Conservation (phyloP, 2,888 invertebrate species). For the Apotomis turbidana region DNA sequence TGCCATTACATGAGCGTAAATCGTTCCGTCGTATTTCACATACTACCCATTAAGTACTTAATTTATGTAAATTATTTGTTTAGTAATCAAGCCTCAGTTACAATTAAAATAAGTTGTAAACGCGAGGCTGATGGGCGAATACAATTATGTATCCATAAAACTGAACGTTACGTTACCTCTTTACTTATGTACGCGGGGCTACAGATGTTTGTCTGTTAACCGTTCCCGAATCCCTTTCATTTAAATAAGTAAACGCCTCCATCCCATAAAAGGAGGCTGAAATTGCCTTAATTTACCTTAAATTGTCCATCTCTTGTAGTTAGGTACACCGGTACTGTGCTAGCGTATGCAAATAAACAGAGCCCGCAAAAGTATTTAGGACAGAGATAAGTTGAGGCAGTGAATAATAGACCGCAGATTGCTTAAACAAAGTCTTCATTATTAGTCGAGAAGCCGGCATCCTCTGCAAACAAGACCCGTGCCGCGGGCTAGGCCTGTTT, state of each 20-base stretch:
- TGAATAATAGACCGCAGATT: slow-evolving; percentile 61
- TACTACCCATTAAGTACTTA: slow-evolving; percentile 7
- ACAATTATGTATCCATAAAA: slow-evolving; percentile 18
- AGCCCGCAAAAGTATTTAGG: slow-evolving; percentile 50
- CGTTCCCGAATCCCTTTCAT: slow-evolving; percentile 41
- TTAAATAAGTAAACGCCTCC: slow-evolving; percentile 45
- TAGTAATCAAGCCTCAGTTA: slow-evolving; percentile 21
- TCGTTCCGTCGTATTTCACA: slow-evolving; percentile 20
- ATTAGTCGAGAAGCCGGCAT: slow-evolving; percentile 50
- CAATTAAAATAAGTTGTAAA: slow-evolving; percentile 26
- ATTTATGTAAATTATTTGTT: slow-evolving; percentile 14
- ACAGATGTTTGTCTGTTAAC: slow-evolving; percentile 41
- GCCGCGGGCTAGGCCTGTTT: slow-evolving; percentile 41
- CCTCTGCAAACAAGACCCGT: slow-evolving; percentile 54
- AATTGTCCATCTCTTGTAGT: slow-evolving; percentile 51
- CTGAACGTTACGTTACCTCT: slow-evolving; percentile 30
- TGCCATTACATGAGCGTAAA: slow-evolving; percentile 16
- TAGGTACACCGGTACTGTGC: slow-evolving; percentile 45
- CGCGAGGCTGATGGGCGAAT: slow-evolving; percentile 15
- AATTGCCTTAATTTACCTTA: slow-evolving; percentile 52
- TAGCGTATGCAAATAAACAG: slow-evolving; percentile 54
- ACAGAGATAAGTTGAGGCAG: slow-evolving; percentile 55
- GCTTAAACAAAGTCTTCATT: slow-evolving; percentile 61
- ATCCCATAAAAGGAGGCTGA: slow-evolving; percentile 45
- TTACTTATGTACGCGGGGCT: slow-evolving; percentile 35